Conservation (phyloP, 53 echinoderm and acorn worm species). For the Antedon mediterranea region DNA sequence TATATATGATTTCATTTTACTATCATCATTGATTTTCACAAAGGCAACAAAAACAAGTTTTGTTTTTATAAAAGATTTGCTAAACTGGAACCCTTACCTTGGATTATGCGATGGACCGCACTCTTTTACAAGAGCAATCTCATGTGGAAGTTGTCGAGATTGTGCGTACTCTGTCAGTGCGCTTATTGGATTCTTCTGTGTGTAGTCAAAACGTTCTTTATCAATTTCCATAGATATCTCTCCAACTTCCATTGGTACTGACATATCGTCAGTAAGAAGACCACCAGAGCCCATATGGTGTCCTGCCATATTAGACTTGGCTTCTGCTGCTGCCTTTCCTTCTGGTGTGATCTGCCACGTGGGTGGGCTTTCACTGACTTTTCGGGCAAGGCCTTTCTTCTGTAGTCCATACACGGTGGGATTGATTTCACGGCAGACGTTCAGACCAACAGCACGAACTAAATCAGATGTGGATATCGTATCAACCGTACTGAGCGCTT, state of each 20-base stretch:
- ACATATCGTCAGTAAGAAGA: not conserved
- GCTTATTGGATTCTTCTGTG: constrained; percentile 68
- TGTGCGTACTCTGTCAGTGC: constrained; percentile 89
- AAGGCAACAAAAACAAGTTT: too few relatives aligned
- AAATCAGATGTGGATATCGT: constrained; percentile 58
- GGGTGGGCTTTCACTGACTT: constrained; percentile 67
- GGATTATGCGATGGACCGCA: constrained; percentile 88
- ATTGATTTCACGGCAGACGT: constrained; percentile 69
- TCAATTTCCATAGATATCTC: not conserved
- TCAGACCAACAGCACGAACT: constrained; percentile 50
- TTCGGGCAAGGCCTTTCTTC: constrained; percentile 47
- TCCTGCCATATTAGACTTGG: not conserved
- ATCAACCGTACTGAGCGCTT: constrained; percentile 32
- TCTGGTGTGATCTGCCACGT: constrained; percentile 57
- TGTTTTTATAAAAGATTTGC: too few relatives aligned
- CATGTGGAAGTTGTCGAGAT: constrained; percentile 55
- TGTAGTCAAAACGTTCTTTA: not conserved
- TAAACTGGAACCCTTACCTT: too few relatives aligned
- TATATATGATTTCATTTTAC: too few relatives aligned
- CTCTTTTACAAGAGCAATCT: constrained; percentile 58
- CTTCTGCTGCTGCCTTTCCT: constrained; percentile 9
- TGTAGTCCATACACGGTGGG: constrained; percentile 73
- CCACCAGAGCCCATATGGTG: not conserved
- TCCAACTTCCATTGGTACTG: not conserved
- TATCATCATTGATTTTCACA: too few relatives aligned